Evolutionary conservation across 2,113 vertebrate genomes (phyloP).

Genomic region (Ornithorhynchus anatinus): DNA sequence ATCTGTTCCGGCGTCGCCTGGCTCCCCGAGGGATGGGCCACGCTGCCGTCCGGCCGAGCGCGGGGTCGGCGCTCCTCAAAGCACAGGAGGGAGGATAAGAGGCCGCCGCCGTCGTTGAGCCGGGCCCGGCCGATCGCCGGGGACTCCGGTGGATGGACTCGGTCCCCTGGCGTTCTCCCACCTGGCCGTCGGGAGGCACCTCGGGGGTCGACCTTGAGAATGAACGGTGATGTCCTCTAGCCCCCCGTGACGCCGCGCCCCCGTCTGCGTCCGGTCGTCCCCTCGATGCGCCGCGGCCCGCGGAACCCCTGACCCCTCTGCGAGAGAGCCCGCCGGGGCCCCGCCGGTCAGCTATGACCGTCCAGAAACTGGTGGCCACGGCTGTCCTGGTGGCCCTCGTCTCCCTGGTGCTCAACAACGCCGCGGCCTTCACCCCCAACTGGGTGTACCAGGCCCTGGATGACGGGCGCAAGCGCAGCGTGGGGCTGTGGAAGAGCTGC

Average conservation of each 20-base stretch:
- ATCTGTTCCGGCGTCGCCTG: constrained; percentile 24
- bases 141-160: constrained; percentile 64
- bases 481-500: constrained; percentile 95
- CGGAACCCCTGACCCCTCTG: constrained; percentile 36
- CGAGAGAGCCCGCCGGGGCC: constrained; percentile 26
- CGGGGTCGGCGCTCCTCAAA: constrained; percentile 75
- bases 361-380: constrained; percentile 90
- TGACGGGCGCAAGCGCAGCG: constrained; percentile 89
- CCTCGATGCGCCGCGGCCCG: constrained; percentile 55
- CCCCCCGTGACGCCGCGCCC: constrained; percentile 43
- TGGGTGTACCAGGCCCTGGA: constrained; percentile 93
- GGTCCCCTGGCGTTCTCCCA: constrained; percentile 12
- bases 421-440: constrained; percentile 90
- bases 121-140: neutral
- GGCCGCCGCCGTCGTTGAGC: neutral
- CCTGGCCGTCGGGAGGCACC: constrained; percentile 26
- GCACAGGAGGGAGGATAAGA: constrained; percentile 91
- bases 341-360: constrained; percentile 80
- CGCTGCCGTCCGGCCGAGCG: constrained; percentile 62
- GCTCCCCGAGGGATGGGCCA: constrained; percentile 80
- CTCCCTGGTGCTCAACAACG: constrained; percentile 93
- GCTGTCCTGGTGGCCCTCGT: constrained; percentile 92
- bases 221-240: constrained; percentile 98
- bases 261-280: constrained; percentile 4
- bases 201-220: constrained; percentile 73